These are phyloP conservation scores for Bungarus multicinctus DNA, from an alignment of 2,113 vertebrate genomes.

Conservation along the genomic window DNA sequence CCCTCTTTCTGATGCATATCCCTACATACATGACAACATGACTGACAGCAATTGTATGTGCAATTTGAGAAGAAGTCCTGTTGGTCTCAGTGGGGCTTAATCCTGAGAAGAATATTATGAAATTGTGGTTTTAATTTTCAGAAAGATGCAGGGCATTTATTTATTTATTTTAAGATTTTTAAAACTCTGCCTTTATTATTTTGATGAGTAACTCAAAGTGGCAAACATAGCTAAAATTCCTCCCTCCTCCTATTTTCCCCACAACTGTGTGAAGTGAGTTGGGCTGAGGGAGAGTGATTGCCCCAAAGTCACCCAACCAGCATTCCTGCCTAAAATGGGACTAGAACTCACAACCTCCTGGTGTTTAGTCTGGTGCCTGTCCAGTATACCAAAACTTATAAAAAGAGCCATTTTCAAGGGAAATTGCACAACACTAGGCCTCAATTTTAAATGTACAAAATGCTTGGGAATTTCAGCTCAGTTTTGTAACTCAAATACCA, in stretches of 20 bases:
- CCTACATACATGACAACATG: conserved; percentile 17
- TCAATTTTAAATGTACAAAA: conserved; percentile 30
- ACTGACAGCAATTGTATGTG: neutral
- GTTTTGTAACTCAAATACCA: neutral
- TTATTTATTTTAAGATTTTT: neutral
- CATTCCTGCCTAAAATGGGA: neutral
- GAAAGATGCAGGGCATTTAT: rapidly evolving
- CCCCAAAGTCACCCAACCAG: neutral
- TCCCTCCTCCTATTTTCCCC: neutral
- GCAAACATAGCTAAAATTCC: neutral
- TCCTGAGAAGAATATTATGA: neutral
- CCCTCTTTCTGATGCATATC: neutral
- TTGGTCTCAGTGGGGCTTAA: neutral
- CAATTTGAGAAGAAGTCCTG: neutral
- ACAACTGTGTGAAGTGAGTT: neutral
- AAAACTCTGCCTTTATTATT: neutral
- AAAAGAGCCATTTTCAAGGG: conserved; percentile 48
- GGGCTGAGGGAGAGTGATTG: neutral
- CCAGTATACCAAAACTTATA: neutral
- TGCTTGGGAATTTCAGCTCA: neutral
- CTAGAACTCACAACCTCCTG: neutral
- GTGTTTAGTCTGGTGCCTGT: neutral
- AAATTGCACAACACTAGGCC: conserved; percentile 20
- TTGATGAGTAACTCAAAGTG: neutral
- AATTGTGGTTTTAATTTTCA: neutral